Evolutionary conservation across 1,140 invertebrate species (phyloP), one percentile per base, ranked within the genome.

Genomic region (Panonychus citri): DNA sequence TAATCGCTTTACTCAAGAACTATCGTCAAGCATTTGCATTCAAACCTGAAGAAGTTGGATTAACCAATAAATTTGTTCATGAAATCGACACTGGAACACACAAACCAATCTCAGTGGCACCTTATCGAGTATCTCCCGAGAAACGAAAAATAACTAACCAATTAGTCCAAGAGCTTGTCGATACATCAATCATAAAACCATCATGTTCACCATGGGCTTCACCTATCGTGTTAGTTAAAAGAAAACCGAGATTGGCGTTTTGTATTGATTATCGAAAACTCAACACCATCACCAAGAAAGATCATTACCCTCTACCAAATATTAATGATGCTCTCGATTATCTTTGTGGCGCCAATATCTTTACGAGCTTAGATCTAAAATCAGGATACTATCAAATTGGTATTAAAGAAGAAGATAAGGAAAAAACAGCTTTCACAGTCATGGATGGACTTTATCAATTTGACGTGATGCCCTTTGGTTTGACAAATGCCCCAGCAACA

Each of bases 251-350:
- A 58, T 0, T 59, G 61, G 1, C 50, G 73, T 73, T 75, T 55
- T 75, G 74, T 64, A 60, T 75, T 0, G 73, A 77, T 61, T 76
- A 69, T 60, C 60, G 73, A 10, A 15, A 50, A 10, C 54, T 74
- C 10, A 73, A 74, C 61, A 8, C 15, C 51, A 62, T 57, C 0
- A 74, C 68, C 0, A 63, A 65, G 0, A 60, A 63, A 53, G 74
- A 77, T 61, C 63, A 59, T 40, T 78, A 70, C 62, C 75, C 76
- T 61, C 57, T 77, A 3, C 74, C 72, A 0, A 50, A 64, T 5
- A 72, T 76, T 19, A 10, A 40, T 25, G 55, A 59, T 13, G 10
- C 39, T 4, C 8, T 57, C 4, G 24, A 10, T 10, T 21, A 54
- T 25, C 34, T 54, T 5, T 8, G 19, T 40, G 50, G 53, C 39